Conservation (phyloP, 2,888 invertebrate genomes). For the Coremacera marginata region DNA sequence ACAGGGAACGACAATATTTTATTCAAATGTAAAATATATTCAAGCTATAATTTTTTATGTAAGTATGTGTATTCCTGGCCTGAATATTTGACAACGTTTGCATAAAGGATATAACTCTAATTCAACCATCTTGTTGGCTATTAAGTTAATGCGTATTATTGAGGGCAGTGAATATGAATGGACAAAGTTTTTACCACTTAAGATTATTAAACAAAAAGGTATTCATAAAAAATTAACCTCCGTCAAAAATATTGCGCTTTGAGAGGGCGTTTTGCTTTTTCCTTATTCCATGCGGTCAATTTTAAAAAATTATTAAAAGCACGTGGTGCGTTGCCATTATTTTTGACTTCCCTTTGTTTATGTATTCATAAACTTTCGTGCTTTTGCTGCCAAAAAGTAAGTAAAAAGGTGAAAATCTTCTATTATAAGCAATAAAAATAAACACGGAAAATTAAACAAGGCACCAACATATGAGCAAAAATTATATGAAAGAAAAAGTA, state of each 20-base stretch:
- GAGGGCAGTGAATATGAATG: background rate
- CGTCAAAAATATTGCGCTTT: too few species aligned
- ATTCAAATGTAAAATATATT: background rate
- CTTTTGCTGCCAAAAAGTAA: background rate
- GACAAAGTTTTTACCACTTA: background rate
- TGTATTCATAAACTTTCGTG: slow-evolving; percentile 3
- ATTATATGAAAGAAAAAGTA: background rate
- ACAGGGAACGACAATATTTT: background rate
- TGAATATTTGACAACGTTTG: background rate
- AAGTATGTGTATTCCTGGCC: background rate
- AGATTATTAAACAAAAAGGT: too few species aligned
- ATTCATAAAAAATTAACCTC: too few species aligned
- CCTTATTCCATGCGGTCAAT: background rate
- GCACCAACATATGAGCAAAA: background rate
- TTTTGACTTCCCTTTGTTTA: background rate
- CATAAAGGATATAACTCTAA: background rate
- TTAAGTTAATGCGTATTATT: background rate
- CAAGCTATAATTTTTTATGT: background rate
- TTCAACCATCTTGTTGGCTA: background rate
- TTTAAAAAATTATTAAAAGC: slow-evolving; percentile 14
- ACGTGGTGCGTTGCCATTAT: background rate
- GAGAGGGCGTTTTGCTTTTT: background rate
- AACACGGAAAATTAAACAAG: slow-evolving; percentile 21
- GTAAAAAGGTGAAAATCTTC: slow-evolving; percentile 6
- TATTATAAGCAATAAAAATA: slow-evolving; percentile 16